Evolutionary conservation across 92 coral and sea anemone genomes (phyloP).

Genomic region (Hydrozoanthus gracilis): DNA sequence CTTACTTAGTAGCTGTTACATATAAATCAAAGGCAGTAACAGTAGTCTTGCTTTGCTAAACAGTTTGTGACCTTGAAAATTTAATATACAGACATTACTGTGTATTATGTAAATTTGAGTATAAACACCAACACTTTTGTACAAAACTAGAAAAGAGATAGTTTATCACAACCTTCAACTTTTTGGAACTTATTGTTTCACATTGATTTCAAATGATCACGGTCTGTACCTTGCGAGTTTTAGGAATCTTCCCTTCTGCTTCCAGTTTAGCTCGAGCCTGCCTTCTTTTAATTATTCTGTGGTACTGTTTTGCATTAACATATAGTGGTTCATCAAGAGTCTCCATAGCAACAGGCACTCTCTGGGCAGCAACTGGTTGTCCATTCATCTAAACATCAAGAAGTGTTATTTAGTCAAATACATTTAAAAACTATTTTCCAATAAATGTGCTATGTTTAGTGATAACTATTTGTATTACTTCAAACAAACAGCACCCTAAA

Average conservation of each 20-base stretch:
- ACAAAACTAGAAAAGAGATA: no score
- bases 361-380: conserved; percentile 92
- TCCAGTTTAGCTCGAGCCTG: conserved; percentile 99
- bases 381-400: conserved; percentile 78
- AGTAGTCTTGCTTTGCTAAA: no score
- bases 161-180: neutral
- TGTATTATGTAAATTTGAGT: no score
- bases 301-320: conserved; percentile 98
- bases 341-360: conserved; percentile 99
- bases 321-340: conserved; percentile 99
- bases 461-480: no score
- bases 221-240: conserved; percentile 85
- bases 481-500: no score
- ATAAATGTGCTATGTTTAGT: neutral
- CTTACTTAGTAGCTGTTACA: no score
- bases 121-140: no score
- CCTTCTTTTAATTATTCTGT: conserved; percentile 97
- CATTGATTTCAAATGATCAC: neutral
- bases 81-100: no score
- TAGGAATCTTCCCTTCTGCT: conserved; percentile 99
- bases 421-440: neutral
- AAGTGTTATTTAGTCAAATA: neutral
- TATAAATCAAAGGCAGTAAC: no score
- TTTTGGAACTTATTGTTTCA: neutral
- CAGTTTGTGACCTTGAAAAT: no score